Evolutionary conservation across 1,140 invertebrate species (phyloP).

Genomic region (Leguminivora glycinivorella): DNA sequence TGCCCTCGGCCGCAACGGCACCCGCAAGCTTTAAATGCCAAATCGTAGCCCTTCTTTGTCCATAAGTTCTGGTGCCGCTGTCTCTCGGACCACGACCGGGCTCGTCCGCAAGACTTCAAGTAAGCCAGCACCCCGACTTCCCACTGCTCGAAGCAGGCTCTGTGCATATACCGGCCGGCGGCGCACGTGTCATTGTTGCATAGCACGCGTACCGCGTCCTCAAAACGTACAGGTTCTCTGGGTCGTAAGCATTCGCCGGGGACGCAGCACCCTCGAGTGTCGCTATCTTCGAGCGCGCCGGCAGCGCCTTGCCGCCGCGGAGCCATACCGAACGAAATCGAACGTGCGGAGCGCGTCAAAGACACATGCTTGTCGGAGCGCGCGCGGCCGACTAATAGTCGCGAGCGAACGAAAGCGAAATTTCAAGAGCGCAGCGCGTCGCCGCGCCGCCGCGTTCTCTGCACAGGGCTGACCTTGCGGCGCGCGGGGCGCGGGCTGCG

Average conservation of each 20-base stretch:
- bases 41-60: constrained; percentile 98
- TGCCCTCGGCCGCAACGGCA: constrained; percentile 94
- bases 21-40: constrained; percentile 93
- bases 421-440: constrained; percentile 79
- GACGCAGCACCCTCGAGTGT: constrained; percentile 85
- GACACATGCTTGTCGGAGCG: constrained; percentile 74
- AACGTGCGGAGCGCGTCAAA: constrained; percentile 69
- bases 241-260: constrained; percentile 89
- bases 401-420: constrained; percentile 79
- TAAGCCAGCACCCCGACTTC: constrained; percentile 93
- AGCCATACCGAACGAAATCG: constrained; percentile 75
- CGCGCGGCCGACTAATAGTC: constrained; percentile 79
- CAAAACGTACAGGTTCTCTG: constrained; percentile 83
- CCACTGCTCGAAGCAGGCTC: constrained; percentile 96
- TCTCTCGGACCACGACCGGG: constrained; percentile 95
- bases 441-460: constrained; percentile 61
- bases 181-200: constrained; percentile 97
- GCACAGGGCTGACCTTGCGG: constrained; percentile 45
- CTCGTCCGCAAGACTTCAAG: constrained; percentile 92
- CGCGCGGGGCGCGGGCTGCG: constrained; percentile 26
- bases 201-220: constrained; percentile 91
- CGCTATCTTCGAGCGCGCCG: constrained; percentile 74
- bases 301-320: constrained; percentile 73
- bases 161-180: constrained; percentile 95
- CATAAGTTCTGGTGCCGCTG: constrained; percentile 96